These are phyloP conservation scores for Acrocephalus arundinaceus DNA, from an alignment of 2,113 vertebrate species.

Conservation along the genomic window DNA sequence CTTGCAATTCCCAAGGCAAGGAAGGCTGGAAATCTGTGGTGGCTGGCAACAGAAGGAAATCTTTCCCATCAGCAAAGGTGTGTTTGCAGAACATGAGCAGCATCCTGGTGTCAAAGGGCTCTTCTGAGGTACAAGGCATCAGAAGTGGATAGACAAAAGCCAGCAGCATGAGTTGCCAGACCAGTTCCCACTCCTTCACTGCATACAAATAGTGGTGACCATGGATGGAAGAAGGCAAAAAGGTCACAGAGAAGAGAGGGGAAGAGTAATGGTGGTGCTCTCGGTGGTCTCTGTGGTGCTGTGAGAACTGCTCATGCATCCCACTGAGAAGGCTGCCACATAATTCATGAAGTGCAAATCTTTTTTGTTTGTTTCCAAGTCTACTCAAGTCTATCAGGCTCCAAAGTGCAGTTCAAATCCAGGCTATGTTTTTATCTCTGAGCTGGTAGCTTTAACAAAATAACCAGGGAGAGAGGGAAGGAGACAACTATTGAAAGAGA, in stretches of 20 bases:
- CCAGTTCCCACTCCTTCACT: neutral
- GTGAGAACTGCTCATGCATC: neutral
- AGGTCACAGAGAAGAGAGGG: rapidly evolving
- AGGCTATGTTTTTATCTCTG: neutral
- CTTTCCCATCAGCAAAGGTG: rapidly evolving
- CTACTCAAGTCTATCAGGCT: neutral
- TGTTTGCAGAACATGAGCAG: neutral
- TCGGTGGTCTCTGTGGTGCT: neutral
- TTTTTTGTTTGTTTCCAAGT: neutral
- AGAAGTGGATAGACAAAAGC: neutral
- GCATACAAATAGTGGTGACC: rapidly evolving
- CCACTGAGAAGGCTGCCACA: neutral
- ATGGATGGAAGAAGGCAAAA: neutral
- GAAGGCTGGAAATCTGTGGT: neutral
- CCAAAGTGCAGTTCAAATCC: neutral
- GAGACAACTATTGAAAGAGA: neutral
- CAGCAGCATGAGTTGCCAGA: rapidly evolving
- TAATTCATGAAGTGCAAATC: neutral
- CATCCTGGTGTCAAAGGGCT: neutral
- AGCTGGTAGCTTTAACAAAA: neutral
- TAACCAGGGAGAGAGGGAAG: neutral
- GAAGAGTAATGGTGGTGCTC: neutral
- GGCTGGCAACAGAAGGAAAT: neutral
- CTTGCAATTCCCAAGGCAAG: neutral
- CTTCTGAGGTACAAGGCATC: neutral